Conservation (phyloP, 1,140 invertebrate species). For the Cotesia typhae region DNA sequence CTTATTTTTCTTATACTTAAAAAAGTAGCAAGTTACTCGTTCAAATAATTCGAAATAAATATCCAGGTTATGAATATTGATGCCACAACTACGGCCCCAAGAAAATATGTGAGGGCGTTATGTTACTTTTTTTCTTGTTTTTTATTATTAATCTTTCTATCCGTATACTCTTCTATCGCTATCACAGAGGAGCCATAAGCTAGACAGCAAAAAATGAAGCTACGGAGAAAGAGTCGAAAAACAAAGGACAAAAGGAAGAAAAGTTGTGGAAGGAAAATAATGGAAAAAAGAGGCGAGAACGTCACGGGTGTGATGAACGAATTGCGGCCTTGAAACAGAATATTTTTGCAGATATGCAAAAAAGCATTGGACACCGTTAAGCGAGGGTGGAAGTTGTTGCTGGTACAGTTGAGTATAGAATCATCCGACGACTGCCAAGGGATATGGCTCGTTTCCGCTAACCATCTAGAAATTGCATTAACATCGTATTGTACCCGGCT, state of each 20-base stretch:
- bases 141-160: too few relatives aligned
- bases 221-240: neutral
- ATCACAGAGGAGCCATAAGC: too few relatives aligned
- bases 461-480: constrained; percentile 31
- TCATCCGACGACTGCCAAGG: constrained; percentile 21
- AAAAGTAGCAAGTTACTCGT: neutral
- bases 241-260: constrained; percentile 8
- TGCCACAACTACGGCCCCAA: neutral
- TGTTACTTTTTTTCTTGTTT: too few relatives aligned
- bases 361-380: constrained; percentile 7
- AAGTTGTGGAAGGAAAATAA: too few relatives aligned
- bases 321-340: constrained; percentile 23
- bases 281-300: constrained; percentile 1
- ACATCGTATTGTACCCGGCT: constrained; percentile 14
- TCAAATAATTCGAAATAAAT: neutral
- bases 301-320: constrained; percentile 22
- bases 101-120: neutral
- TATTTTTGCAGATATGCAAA: constrained; percentile 28
- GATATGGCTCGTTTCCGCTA: constrained; percentile 33
- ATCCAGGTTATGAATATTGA: constrained; percentile 17
- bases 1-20: too few relatives aligned
- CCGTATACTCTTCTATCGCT: too few relatives aligned
- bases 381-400: neutral
- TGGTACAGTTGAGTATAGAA: neutral
- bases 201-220: neutral